Evolutionary conservation across 2,888 invertebrate genomes (phyloP), one percentile per base, ranked within the genome.

Genomic region (Polyommatus icarus): DNA sequence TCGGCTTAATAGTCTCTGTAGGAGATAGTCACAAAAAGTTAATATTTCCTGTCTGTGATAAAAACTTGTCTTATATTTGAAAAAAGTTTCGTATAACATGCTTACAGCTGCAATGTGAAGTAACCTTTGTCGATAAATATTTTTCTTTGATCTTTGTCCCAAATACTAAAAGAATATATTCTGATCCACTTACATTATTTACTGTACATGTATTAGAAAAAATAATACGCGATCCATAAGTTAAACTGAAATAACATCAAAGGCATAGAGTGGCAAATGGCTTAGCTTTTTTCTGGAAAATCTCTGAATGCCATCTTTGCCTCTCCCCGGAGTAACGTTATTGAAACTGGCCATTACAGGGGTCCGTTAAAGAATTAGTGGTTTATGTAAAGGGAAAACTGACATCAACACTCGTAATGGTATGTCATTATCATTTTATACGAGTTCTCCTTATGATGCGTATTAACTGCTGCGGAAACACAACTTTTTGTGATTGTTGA

Each of bases 341-440:
- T 67, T 67, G 67, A 67, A 67, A 67, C 67, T 18, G 67, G 15
- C 29, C 67, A 67, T 67, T 67, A 67, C 67, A 67, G 5, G 29
- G 67, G 67, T 29, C 67, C 29, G 67, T 67, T 67, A 29, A 67
- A 29, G 67, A 29, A 67, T 67, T 67, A 29, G 67, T 6, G 67
- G 67, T 67, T 67, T 32, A 32, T 67, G 8, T 61, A 2, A 59
- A 67, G 7, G 18, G 29, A 67, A 29, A 67, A 18, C 18, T 67
- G 67, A 29, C 29, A 32, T 15, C 67, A 6, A 29, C 67, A 67
- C 54, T 18, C 18, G 18, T 29, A 67, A 67, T 67, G 6, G 67
- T 67, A 67, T 32, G 67, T 67, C 29, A 67, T 67, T 67, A 67
- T 67, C 32, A 67, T 67, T 29, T 67, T 67, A 29, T 67, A 67